Evolutionary conservation across 2,113 vertebrate genomes (phyloP).

Genomic region (Chinchilla lanigera): DNA sequence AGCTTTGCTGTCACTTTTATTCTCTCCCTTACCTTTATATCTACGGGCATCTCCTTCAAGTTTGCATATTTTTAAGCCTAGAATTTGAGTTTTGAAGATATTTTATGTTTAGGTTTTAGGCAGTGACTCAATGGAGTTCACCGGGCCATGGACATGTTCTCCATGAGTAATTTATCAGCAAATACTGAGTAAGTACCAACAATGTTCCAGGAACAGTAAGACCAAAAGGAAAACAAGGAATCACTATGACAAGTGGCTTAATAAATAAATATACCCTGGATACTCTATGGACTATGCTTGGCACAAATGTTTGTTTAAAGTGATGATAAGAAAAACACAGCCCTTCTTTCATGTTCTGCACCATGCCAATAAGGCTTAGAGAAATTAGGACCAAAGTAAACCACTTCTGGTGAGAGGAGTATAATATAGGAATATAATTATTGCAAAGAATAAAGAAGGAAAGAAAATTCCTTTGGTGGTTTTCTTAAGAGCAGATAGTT

Average conservation of each 20-base stretch:
- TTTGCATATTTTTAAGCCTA: not conserved
- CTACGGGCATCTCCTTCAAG: slow-evolving; percentile 21
- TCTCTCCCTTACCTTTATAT: not conserved
- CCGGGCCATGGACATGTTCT: not conserved
- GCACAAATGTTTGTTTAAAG: not conserved
- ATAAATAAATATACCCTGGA: not conserved
- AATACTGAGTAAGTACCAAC: not conserved
- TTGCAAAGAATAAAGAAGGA: not conserved
- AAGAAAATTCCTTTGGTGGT: not conserved
- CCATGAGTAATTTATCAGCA: not conserved
- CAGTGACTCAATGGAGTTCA: not conserved
- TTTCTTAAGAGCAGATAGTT: slow-evolving; percentile 16
- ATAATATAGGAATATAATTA: slow-evolving; percentile 49
- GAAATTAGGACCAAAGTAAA: slow-evolving; percentile 32
- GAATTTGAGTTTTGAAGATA: not conserved
- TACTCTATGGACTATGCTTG: not conserved
- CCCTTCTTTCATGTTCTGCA: not conserved
- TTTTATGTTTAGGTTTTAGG: not conserved
- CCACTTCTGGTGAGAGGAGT: not conserved
- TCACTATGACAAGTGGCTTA: not conserved
- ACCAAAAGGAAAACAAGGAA: not conserved
- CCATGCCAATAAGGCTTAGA: not conserved
- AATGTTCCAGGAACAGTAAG: not conserved
- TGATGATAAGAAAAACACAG: not conserved
- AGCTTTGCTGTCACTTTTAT: slow-evolving; percentile 63